A percentile compares a stretch with the other conserved stretches of the same genome.
These are phyloP conservation scores for Aptenodytes forsteri DNA, from an alignment of 2,113 vertebrate species.

Conservation along the genomic window DNA sequence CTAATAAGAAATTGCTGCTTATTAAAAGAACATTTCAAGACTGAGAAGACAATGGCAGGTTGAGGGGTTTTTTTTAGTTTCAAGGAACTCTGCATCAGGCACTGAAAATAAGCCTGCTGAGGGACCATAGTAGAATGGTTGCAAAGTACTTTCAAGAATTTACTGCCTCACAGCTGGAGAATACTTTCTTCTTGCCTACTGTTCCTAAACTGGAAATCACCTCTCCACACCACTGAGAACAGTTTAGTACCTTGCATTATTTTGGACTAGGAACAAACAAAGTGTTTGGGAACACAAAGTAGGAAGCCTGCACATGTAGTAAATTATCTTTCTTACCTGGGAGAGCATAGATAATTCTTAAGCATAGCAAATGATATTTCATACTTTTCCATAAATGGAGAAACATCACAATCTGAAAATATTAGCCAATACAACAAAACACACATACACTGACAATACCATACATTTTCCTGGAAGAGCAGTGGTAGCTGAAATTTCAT, in stretches of 20 bases:
- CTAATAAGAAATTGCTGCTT: not conserved
- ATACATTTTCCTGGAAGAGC: not conserved
- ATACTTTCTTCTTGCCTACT: not conserved
- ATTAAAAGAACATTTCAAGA: not conserved
- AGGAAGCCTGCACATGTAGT: not conserved
- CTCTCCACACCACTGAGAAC: not conserved
- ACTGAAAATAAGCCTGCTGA: not conserved
- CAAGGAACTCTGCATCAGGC: not conserved
- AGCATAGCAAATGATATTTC: not conserved
- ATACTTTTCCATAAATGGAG: not conserved
- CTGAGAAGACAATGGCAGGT: not conserved
- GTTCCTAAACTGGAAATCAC: not conserved
- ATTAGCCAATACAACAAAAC: not conserved
- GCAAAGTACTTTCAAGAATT: not conserved
- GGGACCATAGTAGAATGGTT: not conserved
- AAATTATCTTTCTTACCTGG: not conserved
- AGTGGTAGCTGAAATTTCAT: not conserved
- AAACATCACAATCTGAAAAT: not conserved
- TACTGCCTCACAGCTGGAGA: not conserved
- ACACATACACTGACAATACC: not conserved
- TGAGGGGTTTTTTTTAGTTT: not conserved
- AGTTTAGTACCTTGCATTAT: not conserved
- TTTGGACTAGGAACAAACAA: not conserved
- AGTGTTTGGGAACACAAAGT: not conserved
- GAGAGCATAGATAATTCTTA: not conserved